phyloP scores from a whole-genome alignment of 2,888 invertebrate genomes.

The Nasonia oneida region DNA sequence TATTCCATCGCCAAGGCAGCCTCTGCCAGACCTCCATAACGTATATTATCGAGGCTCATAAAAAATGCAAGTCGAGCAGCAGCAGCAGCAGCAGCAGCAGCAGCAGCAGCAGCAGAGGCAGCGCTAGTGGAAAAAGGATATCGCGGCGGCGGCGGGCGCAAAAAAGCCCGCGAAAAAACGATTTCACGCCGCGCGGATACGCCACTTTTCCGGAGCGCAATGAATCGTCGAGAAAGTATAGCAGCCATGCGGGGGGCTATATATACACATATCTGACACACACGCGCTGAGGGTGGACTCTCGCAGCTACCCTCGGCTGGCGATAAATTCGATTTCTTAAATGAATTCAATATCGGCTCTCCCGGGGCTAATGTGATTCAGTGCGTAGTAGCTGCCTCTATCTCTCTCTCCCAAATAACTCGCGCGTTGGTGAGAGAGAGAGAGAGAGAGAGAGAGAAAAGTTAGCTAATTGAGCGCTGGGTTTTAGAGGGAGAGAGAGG shows the following conservation, averaged over 20 bases:
- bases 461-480: not conserved
- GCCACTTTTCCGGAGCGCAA: slow-evolving; percentile 49
- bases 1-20: slow-evolving; percentile 7
- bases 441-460: not conserved
- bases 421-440: too few species aligned
- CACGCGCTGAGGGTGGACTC: not conserved
- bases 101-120: too few species aligned
- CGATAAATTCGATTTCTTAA: slow-evolving; percentile 61
- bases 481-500: not conserved
- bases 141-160: not conserved
- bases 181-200: slow-evolving; percentile 36
- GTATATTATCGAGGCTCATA: slow-evolving; percentile 10
- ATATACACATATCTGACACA: not conserved
- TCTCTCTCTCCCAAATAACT: not conserved
- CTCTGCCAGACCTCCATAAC: not conserved
- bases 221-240: slow-evolving; percentile 48
- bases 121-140: not conserved
- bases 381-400: not conserved
- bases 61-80: slow-evolving; percentile 6
- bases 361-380: slow-evolving; percentile 54
- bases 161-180: slow-evolving; percentile 27
- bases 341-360: slow-evolving; percentile 60
- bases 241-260: slow-evolving; percentile 9
- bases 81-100: not conserved
- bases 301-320: not conserved